Evolutionary conservation across 2,797 vertebrate species (phyloP).

Genomic region (Channa striata): DNA sequence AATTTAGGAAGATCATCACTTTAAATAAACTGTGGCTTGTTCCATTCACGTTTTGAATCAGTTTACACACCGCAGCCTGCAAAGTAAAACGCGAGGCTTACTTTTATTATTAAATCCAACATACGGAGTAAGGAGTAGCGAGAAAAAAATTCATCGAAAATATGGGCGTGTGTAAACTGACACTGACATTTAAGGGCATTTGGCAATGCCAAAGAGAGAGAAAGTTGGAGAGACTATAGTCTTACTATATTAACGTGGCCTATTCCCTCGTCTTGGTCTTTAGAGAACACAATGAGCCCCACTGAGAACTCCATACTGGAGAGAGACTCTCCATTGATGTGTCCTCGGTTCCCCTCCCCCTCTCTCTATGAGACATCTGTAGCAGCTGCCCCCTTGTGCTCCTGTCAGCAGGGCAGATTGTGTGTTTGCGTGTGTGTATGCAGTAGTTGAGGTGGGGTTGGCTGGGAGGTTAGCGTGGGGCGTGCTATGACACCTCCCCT

Average conservation of each 20-base stretch:
- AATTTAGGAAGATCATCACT: conserved; percentile 3
- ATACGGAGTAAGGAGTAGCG: not conserved
- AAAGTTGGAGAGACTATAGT: conserved; percentile 60
- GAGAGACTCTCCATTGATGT: conserved; percentile 86
- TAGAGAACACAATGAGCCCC: conserved; percentile 81
- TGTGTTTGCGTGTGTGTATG: conserved; percentile 65
- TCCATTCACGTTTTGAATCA: not conserved
- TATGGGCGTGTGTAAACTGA: conserved; percentile 21
- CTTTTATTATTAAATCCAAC: not conserved
- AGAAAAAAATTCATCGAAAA: conserved; percentile 3
- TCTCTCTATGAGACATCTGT: conserved; percentile 85
- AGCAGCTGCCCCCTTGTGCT: conserved; percentile 90
- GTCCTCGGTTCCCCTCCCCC: conserved; percentile 83
- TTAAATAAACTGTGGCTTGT: conserved; percentile 2
- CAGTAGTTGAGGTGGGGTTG: conserved; percentile 76
- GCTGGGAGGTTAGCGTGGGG: conserved; percentile 77
- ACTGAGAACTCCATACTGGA: conserved; percentile 81
- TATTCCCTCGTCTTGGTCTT: conserved; percentile 77
- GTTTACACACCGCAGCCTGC: not conserved
- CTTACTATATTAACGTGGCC: conserved; percentile 77
- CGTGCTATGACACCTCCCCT: conserved; percentile 83
- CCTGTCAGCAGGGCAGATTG: conserved; percentile 82
- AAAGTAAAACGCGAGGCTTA: not conserved
- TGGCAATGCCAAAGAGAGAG: conserved; percentile 3
- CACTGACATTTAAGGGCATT: conserved; percentile 22